Conservation (phyloP, 2,797 vertebrate genomes). For the Merluccius polli region DNA sequence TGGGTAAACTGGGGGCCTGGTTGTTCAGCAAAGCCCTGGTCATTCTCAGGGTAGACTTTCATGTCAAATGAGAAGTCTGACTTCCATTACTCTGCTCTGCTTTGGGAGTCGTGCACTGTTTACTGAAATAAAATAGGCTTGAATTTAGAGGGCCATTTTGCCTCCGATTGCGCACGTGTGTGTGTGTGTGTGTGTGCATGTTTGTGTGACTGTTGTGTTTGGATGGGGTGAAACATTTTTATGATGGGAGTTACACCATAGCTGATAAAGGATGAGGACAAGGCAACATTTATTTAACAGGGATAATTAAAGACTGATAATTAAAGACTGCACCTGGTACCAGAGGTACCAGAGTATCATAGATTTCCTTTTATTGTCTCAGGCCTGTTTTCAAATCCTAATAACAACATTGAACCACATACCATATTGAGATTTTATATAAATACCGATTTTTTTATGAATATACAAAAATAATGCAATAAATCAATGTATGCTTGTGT, state of each 20-base stretch:
- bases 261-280: not conserved
- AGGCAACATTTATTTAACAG: not conserved
- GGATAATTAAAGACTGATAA: not conserved
- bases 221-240: not conserved
- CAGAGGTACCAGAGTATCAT: not conserved
- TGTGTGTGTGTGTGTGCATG: not conserved
- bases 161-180: not conserved
- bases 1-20: not conserved
- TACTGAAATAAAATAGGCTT: constrained; percentile 4
- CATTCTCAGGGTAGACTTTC: constrained; percentile 4
- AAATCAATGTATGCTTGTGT: not conserved
- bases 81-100: not conserved
- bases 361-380: not conserved
- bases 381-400: not conserved
- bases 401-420: not conserved
- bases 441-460: not conserved
- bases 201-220: not conserved
- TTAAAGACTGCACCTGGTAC: not conserved
- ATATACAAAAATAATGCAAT: not conserved
- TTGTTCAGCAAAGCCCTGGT: not conserved
- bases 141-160: not conserved
- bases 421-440: not conserved
- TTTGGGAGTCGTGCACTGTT: not conserved
- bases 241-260: not conserved
- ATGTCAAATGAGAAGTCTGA: not conserved